These are phyloP conservation scores for Semnornis frantzii DNA, from an alignment of 2,113 vertebrate genomes.

Conservation along the genomic window DNA sequence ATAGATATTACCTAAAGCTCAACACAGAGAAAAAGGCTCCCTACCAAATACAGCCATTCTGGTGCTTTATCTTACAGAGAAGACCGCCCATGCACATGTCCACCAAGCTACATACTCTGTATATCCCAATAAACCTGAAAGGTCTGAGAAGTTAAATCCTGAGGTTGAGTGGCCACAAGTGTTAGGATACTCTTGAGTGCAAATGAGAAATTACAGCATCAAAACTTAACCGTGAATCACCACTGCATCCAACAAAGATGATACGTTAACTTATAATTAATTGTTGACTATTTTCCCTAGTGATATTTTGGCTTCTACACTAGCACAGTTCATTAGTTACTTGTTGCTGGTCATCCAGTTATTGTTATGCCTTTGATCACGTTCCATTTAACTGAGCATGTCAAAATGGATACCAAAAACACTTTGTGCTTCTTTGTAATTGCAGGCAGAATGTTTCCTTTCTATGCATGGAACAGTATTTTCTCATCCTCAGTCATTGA, in stretches of 20 bases:
- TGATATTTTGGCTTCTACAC: slow-evolving; percentile 9
- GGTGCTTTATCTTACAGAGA: not conserved
- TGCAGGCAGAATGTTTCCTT: not conserved
- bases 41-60: not conserved
- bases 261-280: slow-evolving; percentile 47
- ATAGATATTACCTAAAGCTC: not conserved
- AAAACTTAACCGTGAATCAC: not conserved
- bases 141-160: not conserved
- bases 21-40: not conserved
- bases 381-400: not conserved
- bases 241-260: not conserved
- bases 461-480: not conserved
- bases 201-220: slow-evolving; percentile 9
- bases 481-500: not conserved
- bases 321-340: slow-evolving; percentile 23
- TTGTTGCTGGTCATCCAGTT: slow-evolving; percentile 11
- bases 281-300: slow-evolving; percentile 9
- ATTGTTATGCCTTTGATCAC: slow-evolving; percentile 29
- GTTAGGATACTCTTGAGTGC: not conserved
- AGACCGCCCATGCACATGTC: not conserved
- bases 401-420: not conserved
- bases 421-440: not conserved
- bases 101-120: not conserved
- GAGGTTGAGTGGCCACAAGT: not conserved
- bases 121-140: not conserved